Evolutionary conservation across 2,888 invertebrate species (phyloP).

Genomic region (Ectropis crepuscularia): DNA sequence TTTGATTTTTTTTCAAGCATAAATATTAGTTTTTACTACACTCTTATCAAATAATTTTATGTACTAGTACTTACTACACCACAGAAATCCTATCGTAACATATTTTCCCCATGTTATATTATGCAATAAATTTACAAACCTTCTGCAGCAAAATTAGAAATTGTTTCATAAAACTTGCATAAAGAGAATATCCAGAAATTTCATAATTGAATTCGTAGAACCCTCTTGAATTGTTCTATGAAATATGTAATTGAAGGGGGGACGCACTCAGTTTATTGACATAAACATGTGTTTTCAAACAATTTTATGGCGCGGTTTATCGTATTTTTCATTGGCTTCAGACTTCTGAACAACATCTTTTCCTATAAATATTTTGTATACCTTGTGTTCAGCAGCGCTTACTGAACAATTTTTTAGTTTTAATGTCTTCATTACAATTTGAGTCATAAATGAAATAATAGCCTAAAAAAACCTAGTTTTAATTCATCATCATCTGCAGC

Average conservation of each 20-base stretch:
- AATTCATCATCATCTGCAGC: too few species aligned
- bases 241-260: slow-evolving; percentile 54
- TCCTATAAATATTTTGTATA: background rate
- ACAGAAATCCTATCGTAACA: slow-evolving; percentile 6
- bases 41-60: too few species aligned
- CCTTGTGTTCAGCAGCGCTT: too few species aligned
- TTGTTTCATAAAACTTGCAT: slow-evolving; percentile 70
- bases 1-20: too few species aligned
- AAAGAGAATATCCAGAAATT: slow-evolving; percentile 55
- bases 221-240: slow-evolving; percentile 56
- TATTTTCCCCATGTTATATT: slow-evolving; percentile 1
- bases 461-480: too few species aligned
- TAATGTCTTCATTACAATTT: too few species aligned
- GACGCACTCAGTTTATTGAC: slow-evolving; percentile 33
- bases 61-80: background rate
- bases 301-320: background rate
- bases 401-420: too few species aligned
- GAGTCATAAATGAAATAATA: too few species aligned
- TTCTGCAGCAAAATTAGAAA: slow-evolving; percentile 62
- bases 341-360: background rate
- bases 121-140: slow-evolving; percentile 5
- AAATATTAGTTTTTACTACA: too few species aligned
- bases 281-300: slow-evolving; percentile 17
- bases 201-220: slow-evolving; percentile 73
- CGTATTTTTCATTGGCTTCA: background rate